These are phyloP conservation scores for Phrynocephalus vlangalii DNA, from an alignment of 2,797 vertebrate species.

Conservation along the genomic window DNA sequence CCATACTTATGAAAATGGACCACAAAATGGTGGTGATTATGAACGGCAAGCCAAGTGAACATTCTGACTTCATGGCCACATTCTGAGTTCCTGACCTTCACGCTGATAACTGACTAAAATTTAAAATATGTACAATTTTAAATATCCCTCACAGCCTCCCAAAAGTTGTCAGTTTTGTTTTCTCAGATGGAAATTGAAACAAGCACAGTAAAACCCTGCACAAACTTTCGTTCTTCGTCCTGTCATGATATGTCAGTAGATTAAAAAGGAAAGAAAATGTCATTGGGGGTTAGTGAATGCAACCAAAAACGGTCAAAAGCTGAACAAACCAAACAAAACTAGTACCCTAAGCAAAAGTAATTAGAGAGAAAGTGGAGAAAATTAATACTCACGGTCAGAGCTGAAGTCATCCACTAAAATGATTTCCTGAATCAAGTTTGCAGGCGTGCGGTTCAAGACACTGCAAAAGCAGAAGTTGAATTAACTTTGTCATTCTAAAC, in stretches of 20 bases:
- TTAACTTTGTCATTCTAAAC: background rate
- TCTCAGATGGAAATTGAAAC: background rate
- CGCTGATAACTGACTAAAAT: background rate
- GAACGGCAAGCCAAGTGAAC: constrained; percentile 18
- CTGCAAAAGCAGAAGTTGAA: constrained; percentile 71
- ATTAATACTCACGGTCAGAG: constrained; percentile 87
- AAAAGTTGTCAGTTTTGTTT: constrained; percentile 16
- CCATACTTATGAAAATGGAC: background rate
- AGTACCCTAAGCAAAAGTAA: background rate
- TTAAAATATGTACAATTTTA: too few relatives aligned
- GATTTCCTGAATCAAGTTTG: constrained; percentile 92
- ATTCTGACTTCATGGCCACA: constrained; percentile 21
- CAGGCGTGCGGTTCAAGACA: constrained; percentile 90
- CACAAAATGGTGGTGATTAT: constrained; percentile 8
- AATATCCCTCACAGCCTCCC: background rate
- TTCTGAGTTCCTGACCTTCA: constrained; percentile 26
- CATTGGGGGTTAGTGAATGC: background rate
- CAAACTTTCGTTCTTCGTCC: background rate
- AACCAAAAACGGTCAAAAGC: background rate
- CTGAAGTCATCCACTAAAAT: constrained; percentile 99
- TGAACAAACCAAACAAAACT: too few relatives aligned
- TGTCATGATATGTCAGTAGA: background rate
- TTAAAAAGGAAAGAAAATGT: constrained; percentile 18
- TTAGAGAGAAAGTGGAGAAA: background rate
- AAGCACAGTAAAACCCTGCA: constrained; percentile 8